Evolutionary conservation across 2,888 invertebrate genomes (phyloP).

Genomic region (Parnassius apollo): DNA sequence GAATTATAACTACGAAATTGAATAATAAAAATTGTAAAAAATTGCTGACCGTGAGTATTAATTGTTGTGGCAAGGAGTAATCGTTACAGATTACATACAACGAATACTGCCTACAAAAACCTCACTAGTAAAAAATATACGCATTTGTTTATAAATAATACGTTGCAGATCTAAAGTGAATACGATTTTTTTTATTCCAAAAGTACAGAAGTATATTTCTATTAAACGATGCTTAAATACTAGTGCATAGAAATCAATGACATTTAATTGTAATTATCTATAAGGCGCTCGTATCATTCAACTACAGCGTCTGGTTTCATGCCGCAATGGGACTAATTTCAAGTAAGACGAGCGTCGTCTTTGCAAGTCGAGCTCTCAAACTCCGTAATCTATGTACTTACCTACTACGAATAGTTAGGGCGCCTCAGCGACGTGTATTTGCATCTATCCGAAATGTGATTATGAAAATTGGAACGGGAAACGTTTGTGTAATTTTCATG

Average conservation of each 20-base stretch:
- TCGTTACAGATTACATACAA: too few species aligned
- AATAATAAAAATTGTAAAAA: too few species aligned
- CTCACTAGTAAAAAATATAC: too few species aligned
- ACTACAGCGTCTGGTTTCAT: conserved; percentile 36
- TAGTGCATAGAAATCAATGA: background rate
- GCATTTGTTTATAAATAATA: too few species aligned
- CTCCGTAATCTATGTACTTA: conserved; percentile 25
- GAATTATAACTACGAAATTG: too few species aligned
- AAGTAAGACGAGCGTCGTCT: conserved; percentile 42
- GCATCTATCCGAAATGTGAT: conserved; percentile 5
- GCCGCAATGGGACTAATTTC: conserved; percentile 53
- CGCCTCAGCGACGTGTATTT: background rate
- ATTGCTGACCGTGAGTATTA: too few species aligned
- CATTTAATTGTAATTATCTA: conserved; percentile 6
- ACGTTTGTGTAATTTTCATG: background rate
- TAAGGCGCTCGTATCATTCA: conserved; percentile 6
- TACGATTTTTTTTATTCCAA: too few species aligned
- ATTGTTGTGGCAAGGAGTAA: too few species aligned
- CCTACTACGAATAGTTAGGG: conserved; percentile 13
- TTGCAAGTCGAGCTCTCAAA: conserved; percentile 32
- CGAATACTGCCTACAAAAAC: too few species aligned
- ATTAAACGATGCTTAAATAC: too few species aligned
- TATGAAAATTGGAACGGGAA: conserved; percentile 1
- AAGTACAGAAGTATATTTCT: too few species aligned
- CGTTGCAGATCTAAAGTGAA: too few species aligned